A percentile compares a stretch with the other conserved stretches of the same genome.
These are phyloP conservation scores for Bombus turneri DNA, from an alignment of 1,140 invertebrate genomes.

Conservation along the genomic window DNA sequence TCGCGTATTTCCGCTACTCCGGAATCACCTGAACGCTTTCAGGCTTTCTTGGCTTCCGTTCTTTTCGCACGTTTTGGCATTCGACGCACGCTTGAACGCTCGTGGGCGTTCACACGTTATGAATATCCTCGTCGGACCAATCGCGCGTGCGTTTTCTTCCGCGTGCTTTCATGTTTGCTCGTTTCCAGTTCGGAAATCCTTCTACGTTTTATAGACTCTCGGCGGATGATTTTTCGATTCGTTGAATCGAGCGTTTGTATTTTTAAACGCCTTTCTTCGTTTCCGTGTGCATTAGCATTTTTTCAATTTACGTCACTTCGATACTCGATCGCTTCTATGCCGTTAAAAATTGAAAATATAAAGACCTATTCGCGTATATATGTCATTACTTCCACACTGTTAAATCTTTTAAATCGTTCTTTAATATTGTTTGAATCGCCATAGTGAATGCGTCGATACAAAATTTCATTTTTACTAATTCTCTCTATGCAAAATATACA, in stretches of 20 bases:
- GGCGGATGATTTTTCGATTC: conserved; percentile 42
- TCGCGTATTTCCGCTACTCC: conserved; percentile 28
- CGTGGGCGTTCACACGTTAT: conserved; percentile 71
- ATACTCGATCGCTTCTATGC: neutral
- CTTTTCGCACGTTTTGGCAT: conserved; percentile 68
- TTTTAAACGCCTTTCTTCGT: conserved; percentile 23
- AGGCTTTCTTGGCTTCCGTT: conserved; percentile 55
- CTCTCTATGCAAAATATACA: neutral
- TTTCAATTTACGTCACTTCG: neutral
- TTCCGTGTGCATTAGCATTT: neutral
- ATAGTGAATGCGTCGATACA: neutral
- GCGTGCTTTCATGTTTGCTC: conserved; percentile 65
- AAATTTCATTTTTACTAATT: neutral
- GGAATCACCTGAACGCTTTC: conserved; percentile 43
- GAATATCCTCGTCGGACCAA: conserved; percentile 70
- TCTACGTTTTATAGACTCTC: conserved; percentile 44
- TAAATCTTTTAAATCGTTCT: neutral
- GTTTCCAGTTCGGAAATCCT: conserved; percentile 60
- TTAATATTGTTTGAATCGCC: neutral
- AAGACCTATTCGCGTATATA: too few species aligned
- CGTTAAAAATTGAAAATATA: neutral
- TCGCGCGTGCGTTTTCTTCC: conserved; percentile 68
- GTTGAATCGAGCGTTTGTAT: conserved; percentile 19
- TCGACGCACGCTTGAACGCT: conserved; percentile 66
- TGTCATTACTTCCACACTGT: neutral